Conservation (phyloP, 2,113 vertebrate genomes). For the Mionectes macconnelli region DNA sequence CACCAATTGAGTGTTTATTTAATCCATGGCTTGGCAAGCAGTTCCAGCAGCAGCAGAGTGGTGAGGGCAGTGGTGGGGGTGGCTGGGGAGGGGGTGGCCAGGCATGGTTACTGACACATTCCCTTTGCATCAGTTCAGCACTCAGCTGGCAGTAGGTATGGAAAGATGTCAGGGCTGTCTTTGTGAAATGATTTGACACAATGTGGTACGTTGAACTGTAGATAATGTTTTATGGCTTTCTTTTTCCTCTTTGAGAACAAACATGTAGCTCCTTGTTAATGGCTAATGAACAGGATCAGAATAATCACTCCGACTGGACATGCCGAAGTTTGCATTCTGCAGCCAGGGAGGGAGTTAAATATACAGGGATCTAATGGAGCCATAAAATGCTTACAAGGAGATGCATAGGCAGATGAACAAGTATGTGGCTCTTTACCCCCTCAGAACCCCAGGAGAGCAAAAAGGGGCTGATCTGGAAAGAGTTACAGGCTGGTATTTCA, state of each 20-base stretch:
- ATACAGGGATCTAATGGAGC: neutral
- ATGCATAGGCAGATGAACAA: neutral
- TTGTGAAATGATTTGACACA: neutral
- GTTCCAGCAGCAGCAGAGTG: neutral
- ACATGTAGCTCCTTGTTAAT: neutral
- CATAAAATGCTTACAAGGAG: neutral
- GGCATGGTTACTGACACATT: fast-evolving
- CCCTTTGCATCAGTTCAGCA: neutral
- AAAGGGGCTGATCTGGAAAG: neutral
- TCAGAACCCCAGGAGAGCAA: neutral
- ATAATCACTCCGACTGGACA: neutral
- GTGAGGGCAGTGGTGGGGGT: neutral
- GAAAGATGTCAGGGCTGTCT: neutral
- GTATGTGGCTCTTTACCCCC: neutral
- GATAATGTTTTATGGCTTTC: neutral
- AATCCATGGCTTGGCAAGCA: fast-evolving
- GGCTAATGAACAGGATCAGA: neutral
- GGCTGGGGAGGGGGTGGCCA: neutral
- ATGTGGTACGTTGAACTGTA: fast-evolving
- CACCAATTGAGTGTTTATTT: fast-evolving
- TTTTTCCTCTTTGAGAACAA: neutral
- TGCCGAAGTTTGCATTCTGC: neutral
- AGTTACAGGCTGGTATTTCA: neutral
- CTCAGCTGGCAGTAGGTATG: neutral
- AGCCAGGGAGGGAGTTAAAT: neutral